Percentiles rank a stretch among this genome's conserved stretches.
Conservation (phyloP, 2,797 vertebrate species). For the Macroramphosus scolopax region DNA sequence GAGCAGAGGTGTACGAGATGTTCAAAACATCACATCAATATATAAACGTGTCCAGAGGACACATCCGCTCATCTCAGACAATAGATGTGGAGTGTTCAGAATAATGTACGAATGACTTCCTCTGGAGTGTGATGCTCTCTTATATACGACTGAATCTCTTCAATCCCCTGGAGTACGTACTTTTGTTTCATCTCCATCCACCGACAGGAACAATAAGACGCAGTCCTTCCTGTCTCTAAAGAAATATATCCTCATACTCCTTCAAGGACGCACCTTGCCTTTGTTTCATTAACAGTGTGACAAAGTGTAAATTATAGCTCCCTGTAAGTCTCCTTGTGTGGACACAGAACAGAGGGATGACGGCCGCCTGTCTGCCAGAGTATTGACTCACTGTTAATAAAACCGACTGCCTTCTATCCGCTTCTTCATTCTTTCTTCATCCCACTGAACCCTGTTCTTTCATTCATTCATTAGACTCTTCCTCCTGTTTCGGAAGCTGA, state of each 20-base stretch:
- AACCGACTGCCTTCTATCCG: constrained; percentile 18
- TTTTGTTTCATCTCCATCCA: constrained; percentile 13
- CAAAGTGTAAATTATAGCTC: constrained; percentile 27
- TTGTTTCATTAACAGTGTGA: constrained; percentile 34
- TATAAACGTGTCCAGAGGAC: neutral
- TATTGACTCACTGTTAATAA: constrained; percentile 37
- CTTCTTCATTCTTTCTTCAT: constrained; percentile 18
- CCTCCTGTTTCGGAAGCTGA: constrained; percentile 21
- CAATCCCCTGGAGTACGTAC: too few relatives aligned
- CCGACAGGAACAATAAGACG: neutral
- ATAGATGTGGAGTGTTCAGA: too few relatives aligned
- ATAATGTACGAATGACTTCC: constrained; percentile 2
- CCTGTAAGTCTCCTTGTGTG: constrained; percentile 22
- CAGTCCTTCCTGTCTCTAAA: constrained; percentile 1
- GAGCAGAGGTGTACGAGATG: too few relatives aligned
- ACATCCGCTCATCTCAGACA: too few relatives aligned
- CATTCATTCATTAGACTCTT: constrained; percentile 9
- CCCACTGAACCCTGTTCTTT: constrained; percentile 10
- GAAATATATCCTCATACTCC: constrained; percentile 3
- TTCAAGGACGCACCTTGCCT: constrained; percentile 31
- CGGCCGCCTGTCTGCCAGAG: constrained; percentile 21
- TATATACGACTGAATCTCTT: too few relatives aligned
- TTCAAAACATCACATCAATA: constrained; percentile 10
- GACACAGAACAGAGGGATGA: constrained; percentile 30
- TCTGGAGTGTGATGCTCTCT: neutral